Evolutionary conservation across 1,140 invertebrate species (phyloP).

Genomic region (Macrobrachium nipponense): DNA sequence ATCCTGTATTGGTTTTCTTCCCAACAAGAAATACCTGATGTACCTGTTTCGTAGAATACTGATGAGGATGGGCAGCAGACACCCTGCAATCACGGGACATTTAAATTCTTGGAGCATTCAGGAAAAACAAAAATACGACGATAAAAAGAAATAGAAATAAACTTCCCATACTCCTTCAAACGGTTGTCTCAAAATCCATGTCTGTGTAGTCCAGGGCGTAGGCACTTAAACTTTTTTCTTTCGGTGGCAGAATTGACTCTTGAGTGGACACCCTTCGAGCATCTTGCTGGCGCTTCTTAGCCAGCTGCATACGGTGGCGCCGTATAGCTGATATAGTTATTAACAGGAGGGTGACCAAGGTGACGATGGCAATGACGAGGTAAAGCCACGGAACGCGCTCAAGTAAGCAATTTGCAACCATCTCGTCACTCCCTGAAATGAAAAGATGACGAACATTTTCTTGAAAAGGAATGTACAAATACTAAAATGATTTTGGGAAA

Average conservation of each 20-base stretch:
- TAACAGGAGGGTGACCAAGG: conserved; percentile 51
- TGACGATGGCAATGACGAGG: conserved; percentile 52
- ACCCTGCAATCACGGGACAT: no score
- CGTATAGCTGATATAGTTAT: conserved; percentile 59
- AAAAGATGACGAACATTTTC: not conserved
- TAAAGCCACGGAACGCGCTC: conserved; percentile 63
- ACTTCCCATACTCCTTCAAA: conserved; percentile 30
- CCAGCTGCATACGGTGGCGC: conserved; percentile 51
- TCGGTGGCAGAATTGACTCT: conserved; percentile 61
- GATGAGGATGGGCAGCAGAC: no score
- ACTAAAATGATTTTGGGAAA: not conserved
- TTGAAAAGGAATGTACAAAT: no score
- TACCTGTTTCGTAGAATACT: no score
- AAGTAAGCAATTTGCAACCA: conserved; percentile 61
- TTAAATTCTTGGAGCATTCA: not conserved
- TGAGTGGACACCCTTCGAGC: conserved; percentile 61
- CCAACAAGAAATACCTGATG: no score
- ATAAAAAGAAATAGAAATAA: no score
- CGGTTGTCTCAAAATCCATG: conserved; percentile 64
- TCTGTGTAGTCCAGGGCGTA: conserved; percentile 63
- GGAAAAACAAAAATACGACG: not conserved
- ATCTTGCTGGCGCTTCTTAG: conserved; percentile 54
- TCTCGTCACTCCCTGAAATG: conserved; percentile 62
- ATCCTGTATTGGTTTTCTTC: no score
- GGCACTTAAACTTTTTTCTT: conserved; percentile 65